A percentile compares a stretch with the other conserved stretches of the same genome.
Conservation (phyloP, 1,140 invertebrate species). For the Diachasmimorpha longicaudata region DNA sequence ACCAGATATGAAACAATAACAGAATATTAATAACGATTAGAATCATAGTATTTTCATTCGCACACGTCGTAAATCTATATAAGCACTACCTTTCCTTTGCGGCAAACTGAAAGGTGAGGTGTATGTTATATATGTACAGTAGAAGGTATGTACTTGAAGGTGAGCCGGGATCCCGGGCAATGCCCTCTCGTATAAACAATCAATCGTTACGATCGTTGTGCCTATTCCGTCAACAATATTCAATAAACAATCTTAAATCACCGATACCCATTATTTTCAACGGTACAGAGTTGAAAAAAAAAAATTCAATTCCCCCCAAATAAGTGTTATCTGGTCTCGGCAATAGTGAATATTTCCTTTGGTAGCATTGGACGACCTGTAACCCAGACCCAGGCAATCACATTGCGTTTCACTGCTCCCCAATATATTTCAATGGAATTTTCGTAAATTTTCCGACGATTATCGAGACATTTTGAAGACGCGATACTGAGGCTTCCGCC, state of each 20-base stretch:
- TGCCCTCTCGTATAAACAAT: constrained; percentile 62
- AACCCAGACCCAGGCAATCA: background rate
- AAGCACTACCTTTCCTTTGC: constrained; percentile 1
- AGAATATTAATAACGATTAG: background rate
- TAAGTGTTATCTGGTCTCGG: no score
- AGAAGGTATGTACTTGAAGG: constrained; percentile 46
- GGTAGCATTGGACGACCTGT: background rate
- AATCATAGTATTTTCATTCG: constrained; percentile 2
- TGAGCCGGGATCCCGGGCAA: constrained; percentile 46
- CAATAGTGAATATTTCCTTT: background rate
- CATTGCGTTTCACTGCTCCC: background rate
- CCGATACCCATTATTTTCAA: no score
- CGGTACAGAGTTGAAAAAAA: no score
- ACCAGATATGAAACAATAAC: background rate
- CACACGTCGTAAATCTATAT: constrained; percentile 7
- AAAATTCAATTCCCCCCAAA: no score
- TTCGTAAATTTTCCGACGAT: background rate
- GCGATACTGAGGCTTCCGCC: background rate
- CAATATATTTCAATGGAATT: no score
- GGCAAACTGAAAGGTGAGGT: constrained; percentile 26
- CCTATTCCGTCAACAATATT: background rate
- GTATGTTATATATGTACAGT: constrained; percentile 54
- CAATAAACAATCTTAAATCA: background rate
- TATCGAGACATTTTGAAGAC: background rate
- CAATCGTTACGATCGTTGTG: constrained; percentile 38